Evolutionary conservation across 2,113 vertebrate species (phyloP).

Genomic region (Oncorhynchus gorbuscha): DNA sequence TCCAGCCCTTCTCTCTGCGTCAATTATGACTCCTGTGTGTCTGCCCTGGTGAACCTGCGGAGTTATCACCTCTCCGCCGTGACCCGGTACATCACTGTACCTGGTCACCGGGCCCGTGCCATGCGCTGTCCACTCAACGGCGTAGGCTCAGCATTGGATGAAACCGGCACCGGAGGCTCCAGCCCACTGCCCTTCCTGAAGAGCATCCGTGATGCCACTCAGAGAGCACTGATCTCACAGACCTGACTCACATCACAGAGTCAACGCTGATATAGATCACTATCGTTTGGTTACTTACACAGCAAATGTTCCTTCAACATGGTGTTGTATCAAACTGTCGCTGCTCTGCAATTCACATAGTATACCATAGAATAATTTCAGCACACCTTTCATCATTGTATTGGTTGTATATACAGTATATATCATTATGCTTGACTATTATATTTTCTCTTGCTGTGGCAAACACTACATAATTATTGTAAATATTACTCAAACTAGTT

Average conservation of each 20-base stretch:
- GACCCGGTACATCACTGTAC: constrained; percentile 72
- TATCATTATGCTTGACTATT: no score
- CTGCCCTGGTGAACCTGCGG: constrained; percentile 69
- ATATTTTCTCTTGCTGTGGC: no score
- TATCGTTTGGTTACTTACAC: no score
- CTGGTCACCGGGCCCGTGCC: constrained; percentile 45
- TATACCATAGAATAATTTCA: no score
- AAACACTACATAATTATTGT: no score
- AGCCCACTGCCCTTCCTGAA: constrained; percentile 78
- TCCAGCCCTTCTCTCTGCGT: constrained; percentile 37
- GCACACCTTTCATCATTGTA: background rate
- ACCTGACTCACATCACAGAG: no score
- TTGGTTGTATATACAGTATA: constrained; percentile 25
- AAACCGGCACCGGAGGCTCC: constrained; percentile 77
- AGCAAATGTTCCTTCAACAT: no score
- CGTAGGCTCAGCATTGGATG: constrained; percentile 38
- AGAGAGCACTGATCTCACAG: constrained; percentile 34
- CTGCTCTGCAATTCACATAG: no score
- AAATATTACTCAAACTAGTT: no score
- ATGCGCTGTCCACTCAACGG: background rate
- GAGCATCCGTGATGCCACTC: constrained; percentile 70
- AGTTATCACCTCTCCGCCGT: constrained; percentile 78
- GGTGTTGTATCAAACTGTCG: no score
- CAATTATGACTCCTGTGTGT: constrained; percentile 76
- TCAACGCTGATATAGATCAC: no score